Conservation (phyloP, 37 sponge, comb jelly and placozoan species). For the Halisarca cf. caerulea region DNA sequence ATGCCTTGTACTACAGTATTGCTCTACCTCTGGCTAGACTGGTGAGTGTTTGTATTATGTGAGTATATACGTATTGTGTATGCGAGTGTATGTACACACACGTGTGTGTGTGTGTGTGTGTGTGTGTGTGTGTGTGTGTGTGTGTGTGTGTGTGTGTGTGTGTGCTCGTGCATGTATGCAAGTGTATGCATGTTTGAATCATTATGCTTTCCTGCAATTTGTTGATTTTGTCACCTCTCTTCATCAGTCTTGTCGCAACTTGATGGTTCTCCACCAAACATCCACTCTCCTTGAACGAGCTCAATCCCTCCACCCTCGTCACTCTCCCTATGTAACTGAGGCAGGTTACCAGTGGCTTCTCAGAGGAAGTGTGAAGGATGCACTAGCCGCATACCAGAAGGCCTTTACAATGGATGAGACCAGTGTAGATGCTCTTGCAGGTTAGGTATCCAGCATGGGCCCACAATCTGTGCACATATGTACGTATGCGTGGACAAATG, state of each 20-base stretch:
- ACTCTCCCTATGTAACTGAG: slow-evolving; percentile 81
- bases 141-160: slow-evolving; percentile 13
- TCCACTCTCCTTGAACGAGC: slow-evolving; percentile 87
- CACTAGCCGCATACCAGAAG: slow-evolving; percentile 75
- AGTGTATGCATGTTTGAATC: no score
- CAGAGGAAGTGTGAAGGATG: slow-evolving; percentile 64
- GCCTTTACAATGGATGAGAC: slow-evolving; percentile 85
- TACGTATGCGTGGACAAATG: neutral
- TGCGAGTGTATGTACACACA: no score
- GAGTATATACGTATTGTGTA: neutral
- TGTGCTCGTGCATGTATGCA: no score
- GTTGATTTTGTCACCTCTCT: no score
- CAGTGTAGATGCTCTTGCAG: slow-evolving; percentile 73
- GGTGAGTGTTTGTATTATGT: slow-evolving; percentile 47
- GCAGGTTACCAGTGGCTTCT: slow-evolving; percentile 70
- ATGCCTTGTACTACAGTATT: slow-evolving; percentile 78
- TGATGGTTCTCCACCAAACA: slow-evolving; percentile 80
- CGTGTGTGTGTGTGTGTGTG: slow-evolving; percentile 1
- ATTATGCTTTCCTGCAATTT: no score
- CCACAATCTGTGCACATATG: neutral
- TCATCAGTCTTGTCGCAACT: slow-evolving; percentile 78
- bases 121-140: no score
- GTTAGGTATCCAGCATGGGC: slow-evolving; percentile 9
- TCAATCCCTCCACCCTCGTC: slow-evolving; percentile 59
- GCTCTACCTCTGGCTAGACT: slow-evolving; percentile 72